These are phyloP conservation scores for Papilio dardanus DNA, from an alignment of 1,140 invertebrate genomes.

Conservation along the genomic window DNA sequence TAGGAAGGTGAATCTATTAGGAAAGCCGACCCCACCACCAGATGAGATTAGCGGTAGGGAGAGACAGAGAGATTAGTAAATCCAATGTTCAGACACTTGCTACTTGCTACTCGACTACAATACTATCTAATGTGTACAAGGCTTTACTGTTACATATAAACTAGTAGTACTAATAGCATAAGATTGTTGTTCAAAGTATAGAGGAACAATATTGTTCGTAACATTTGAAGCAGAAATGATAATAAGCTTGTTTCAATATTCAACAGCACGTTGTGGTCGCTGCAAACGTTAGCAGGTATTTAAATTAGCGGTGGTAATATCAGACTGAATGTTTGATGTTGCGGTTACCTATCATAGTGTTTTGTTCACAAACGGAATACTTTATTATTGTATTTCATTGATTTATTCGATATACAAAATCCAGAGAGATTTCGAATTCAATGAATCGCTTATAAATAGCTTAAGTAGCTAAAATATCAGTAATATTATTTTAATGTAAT, in stretches of 20 bases:
- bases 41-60: no score
- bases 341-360: constrained; percentile 1
- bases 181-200: constrained; percentile 7
- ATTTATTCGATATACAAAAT: background rate
- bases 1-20: no score
- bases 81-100: no score
- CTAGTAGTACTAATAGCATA: background rate
- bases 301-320: constrained; percentile 23
- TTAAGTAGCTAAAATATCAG: no score
- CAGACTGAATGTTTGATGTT: constrained; percentile 23
- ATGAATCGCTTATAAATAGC: background rate
- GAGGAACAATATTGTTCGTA: background rate
- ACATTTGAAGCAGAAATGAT: constrained; percentile 22
- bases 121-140: background rate
- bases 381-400: background rate
- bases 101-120: no score
- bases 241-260: constrained; percentile 22
- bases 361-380: constrained; percentile 19
- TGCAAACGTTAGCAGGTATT: constrained; percentile 14
- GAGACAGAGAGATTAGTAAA: no score
- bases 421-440: background rate
- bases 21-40: no score
- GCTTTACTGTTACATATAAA: background rate
- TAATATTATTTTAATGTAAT: no score
- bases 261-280: constrained; percentile 18